Conservation (phyloP, 2,797 vertebrate genomes). For the Denticeps clupeoides region DNA sequence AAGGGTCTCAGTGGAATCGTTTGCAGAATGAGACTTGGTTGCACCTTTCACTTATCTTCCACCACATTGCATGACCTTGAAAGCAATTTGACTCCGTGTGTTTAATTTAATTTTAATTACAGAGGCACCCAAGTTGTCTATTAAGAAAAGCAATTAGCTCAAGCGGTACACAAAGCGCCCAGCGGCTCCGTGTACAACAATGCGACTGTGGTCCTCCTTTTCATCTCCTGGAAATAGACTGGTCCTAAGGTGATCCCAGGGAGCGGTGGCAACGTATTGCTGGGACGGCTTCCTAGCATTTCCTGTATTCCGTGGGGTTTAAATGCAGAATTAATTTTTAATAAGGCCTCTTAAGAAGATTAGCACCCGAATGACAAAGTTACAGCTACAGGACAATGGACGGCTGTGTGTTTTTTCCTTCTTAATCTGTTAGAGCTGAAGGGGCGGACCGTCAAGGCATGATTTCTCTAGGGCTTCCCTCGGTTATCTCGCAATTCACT, state of each 20-base stretch:
- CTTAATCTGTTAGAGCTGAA: slow-evolving; percentile 18
- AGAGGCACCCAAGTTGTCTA: slow-evolving; percentile 44
- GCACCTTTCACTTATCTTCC: too few relatives aligned
- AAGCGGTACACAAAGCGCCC: slow-evolving; percentile 44
- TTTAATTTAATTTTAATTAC: slow-evolving; percentile 49
- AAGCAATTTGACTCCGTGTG: slow-evolving; percentile 48
- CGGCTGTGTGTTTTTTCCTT: slow-evolving; percentile 3
- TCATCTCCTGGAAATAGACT: slow-evolving; percentile 30
- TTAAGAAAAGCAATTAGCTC: slow-evolving; percentile 49
- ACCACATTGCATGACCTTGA: slow-evolving; percentile 42
- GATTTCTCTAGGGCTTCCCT: slow-evolving; percentile 13
- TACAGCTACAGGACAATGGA: slow-evolving; percentile 15
- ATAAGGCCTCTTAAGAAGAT: slow-evolving; percentile 30
- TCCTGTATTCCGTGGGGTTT: slow-evolving; percentile 18
- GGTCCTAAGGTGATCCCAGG: slow-evolving; percentile 26
- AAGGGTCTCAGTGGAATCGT: too few relatives aligned
- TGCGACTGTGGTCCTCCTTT: slow-evolving; percentile 26
- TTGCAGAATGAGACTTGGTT: too few relatives aligned
- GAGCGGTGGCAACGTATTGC: slow-evolving; percentile 24
- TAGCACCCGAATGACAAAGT: slow-evolving; percentile 22
- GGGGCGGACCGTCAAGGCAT: slow-evolving; percentile 15
- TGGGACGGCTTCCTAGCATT: slow-evolving; percentile 25
- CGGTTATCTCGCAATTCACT: slow-evolving; percentile 6
- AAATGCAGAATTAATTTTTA: slow-evolving; percentile 25
- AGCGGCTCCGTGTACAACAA: slow-evolving; percentile 45